Conservation (phyloP, 2,888 invertebrate genomes). For the Limenitis camilla region DNA sequence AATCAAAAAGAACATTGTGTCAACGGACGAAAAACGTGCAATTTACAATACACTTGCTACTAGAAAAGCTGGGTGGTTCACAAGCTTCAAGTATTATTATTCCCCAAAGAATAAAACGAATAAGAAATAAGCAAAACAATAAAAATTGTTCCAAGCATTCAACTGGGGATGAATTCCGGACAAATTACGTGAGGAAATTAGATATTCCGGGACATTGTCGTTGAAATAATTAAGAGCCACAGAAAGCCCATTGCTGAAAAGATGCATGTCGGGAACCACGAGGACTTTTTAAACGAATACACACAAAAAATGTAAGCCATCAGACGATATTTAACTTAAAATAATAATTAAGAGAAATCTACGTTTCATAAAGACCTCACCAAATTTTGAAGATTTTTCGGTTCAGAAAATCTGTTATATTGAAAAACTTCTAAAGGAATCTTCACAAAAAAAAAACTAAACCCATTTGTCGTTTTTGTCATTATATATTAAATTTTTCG, state of each 20-base stretch:
- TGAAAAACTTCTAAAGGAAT: no score
- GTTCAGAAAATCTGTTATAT: no score
- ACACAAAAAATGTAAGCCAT: no score
- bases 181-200: conserved; percentile 74
- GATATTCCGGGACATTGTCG: conserved; percentile 68
- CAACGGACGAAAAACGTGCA: conserved; percentile 45
- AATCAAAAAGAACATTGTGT: conserved; percentile 34
- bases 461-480: no score
- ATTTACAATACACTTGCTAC: conserved; percentile 62
- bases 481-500: no score
- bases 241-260: conserved; percentile 33
- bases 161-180: conserved; percentile 64
- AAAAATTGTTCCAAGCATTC: conserved; percentile 68
- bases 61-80: conserved; percentile 59
- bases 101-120: conserved; percentile 58
- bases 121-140: conserved; percentile 70
- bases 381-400: no score
- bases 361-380: no score
- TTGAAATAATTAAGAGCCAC: conserved; percentile 61
- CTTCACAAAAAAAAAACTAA: no score
- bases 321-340: no score
- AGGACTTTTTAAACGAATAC: no score
- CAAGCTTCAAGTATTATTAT: conserved; percentile 62
- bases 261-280: conserved; percentile 34
- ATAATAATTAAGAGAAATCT: not conserved